These are phyloP conservation scores for Lamprologus lemairii DNA, from an alignment of 2,113 vertebrate species.

Conservation along the genomic window DNA sequence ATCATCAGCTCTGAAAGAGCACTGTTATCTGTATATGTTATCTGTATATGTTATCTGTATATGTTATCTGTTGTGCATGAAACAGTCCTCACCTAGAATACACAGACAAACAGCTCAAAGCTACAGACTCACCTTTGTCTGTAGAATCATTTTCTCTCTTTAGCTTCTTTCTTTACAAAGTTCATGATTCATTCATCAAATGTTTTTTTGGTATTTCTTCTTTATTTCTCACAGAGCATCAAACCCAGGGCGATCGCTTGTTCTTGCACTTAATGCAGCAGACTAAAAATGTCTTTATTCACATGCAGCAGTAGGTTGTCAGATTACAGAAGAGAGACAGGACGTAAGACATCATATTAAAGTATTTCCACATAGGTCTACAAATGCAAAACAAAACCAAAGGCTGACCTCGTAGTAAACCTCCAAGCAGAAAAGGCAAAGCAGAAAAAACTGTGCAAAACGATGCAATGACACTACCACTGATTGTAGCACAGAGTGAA, in stretches of 20 bases:
- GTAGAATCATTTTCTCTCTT: not conserved
- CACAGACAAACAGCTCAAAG: not conserved
- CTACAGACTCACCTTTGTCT: not conserved
- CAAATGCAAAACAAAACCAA: not conserved
- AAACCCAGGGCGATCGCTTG: constrained; percentile 15
- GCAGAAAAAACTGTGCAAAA: constrained; percentile 68
- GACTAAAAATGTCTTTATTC: constrained; percentile 66
- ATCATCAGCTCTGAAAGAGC: not conserved
- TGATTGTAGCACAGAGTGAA: constrained; percentile 37
- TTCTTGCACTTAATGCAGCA: constrained; percentile 51
- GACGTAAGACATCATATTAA: constrained; percentile 25
- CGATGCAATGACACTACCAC: constrained; percentile 54
- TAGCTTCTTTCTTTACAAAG: not conserved
- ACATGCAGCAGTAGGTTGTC: constrained; percentile 67
- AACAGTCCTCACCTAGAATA: not conserved
- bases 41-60: too few relatives aligned
- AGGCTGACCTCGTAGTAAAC: not conserved
- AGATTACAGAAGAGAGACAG: constrained; percentile 59
- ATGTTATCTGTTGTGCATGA: not conserved
- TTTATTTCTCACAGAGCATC: constrained; percentile 56
- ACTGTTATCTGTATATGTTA: not conserved
- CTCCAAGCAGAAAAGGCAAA: constrained; percentile 41
- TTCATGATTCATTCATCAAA: not conserved
- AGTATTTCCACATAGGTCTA: constrained; percentile 26
- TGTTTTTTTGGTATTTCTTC: not conserved